These are phyloP conservation scores for Barbus barbus DNA, from an alignment of 2,113 vertebrate species.

Conservation along the genomic window DNA sequence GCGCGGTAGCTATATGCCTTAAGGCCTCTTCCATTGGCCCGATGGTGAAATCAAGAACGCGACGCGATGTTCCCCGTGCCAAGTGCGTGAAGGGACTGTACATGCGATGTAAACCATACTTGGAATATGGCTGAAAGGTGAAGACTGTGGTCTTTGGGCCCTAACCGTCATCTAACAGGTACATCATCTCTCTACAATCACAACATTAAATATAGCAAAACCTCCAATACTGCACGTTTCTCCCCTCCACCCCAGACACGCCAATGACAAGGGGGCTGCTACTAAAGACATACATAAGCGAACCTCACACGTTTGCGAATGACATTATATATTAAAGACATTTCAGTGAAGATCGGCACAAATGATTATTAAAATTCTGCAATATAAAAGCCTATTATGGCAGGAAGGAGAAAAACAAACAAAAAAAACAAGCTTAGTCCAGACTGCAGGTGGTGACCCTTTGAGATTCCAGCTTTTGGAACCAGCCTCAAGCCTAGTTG, in stretches of 20 bases:
- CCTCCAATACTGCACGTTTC: conserved; percentile 38
- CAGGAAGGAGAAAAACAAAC: conserved; percentile 35
- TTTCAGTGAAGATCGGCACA: conserved; percentile 73
- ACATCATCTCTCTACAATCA: conserved; percentile 42
- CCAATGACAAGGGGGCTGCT: conserved; percentile 35
- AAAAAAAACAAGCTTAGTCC: conserved; percentile 52
- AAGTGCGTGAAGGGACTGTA: not conserved
- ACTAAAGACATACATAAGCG: conserved; percentile 36
- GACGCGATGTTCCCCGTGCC: not conserved
- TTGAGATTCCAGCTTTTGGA: conserved; percentile 54
- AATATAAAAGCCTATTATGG: conserved; percentile 62
- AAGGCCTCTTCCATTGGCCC: conserved; percentile 23
- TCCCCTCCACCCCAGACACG: conserved; percentile 25
- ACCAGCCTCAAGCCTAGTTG: conserved; percentile 55
- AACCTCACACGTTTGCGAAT: conserved; percentile 44
- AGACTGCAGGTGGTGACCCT: conserved; percentile 55
- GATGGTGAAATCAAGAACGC: conserved; percentile 40
- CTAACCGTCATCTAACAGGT: conserved; percentile 41
- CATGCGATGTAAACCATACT: conserved; percentile 34
- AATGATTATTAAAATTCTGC: conserved; percentile 72
- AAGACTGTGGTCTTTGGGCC: conserved; percentile 33
- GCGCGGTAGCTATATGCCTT: conserved; percentile 19
- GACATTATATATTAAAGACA: conserved; percentile 75
- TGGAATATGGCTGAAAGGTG: conserved; percentile 26
- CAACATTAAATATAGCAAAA: conserved; percentile 49